Conservation (phyloP, 2,113 vertebrate species). For the Columba livia region DNA sequence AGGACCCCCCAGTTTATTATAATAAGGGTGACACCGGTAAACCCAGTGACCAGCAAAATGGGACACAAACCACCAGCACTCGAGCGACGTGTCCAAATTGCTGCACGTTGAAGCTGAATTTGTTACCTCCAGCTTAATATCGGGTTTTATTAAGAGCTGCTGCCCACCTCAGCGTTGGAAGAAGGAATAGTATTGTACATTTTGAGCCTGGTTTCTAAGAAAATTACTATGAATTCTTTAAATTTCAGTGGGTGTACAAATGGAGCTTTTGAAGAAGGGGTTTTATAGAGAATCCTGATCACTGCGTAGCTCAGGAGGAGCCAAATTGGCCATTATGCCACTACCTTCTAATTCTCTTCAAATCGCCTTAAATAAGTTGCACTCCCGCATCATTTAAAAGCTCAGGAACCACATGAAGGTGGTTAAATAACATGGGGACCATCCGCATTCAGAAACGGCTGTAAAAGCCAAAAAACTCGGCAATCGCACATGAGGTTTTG, state of each 20-base stretch:
- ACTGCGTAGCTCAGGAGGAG: no score
- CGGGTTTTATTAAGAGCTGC: background rate
- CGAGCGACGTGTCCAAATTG: background rate
- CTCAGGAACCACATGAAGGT: background rate
- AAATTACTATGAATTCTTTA: background rate
- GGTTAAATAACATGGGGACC: fast-evolving
- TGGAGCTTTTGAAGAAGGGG: background rate
- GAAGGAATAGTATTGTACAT: background rate
- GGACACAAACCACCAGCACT: background rate
- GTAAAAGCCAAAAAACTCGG: background rate
- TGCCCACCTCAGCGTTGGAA: background rate
- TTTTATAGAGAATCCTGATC: background rate
- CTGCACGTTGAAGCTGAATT: background rate
- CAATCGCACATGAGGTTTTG: fast-evolving
- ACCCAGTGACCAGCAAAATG: background rate
- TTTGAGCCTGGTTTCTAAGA: background rate
- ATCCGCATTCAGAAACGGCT: background rate
- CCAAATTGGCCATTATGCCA: background rate
- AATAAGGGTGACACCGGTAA: background rate
- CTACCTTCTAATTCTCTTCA: background rate
- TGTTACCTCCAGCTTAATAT: background rate
- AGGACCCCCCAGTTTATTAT: background rate
- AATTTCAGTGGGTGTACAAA: background rate
- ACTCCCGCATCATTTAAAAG: background rate
- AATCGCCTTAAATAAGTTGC: background rate